phyloP scores from a whole-genome alignment of 1,140 invertebrate genomes.

The Metopolophium dirhodum region DNA sequence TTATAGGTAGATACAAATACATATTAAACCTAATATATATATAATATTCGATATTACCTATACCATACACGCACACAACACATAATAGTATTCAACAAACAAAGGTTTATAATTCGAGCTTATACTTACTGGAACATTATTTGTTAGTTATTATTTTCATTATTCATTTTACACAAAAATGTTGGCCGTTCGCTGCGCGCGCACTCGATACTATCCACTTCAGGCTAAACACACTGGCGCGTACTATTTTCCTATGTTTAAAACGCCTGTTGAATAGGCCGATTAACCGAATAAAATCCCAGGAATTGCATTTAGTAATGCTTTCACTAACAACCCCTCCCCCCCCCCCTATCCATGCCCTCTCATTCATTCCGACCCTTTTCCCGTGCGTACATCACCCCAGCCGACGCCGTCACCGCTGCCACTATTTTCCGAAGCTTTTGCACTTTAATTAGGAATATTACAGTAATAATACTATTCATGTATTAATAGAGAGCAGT shows the following conservation, averaged over 20 bases:
- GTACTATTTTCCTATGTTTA: not conserved
- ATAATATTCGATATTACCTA: not conserved
- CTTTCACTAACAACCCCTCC: not conserved
- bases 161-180: not conserved
- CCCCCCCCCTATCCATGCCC: too few relatives aligned
- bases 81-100: not conserved
- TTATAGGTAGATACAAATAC: too few relatives aligned
- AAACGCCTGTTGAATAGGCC: constrained; percentile 41
- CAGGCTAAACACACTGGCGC: not conserved
- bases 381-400: not conserved
- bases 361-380: not conserved
- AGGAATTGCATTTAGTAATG: not conserved
- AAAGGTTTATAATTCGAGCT: not conserved
- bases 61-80: not conserved
- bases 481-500: not conserved
- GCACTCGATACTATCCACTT: not conserved
- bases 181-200: not conserved
- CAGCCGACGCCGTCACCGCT: too few relatives aligned
- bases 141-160: too few relatives aligned
- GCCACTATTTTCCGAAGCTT: not conserved
- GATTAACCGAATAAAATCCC: constrained; percentile 47
- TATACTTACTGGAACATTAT: not conserved
- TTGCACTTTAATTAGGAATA: constrained; percentile 23
- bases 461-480: not conserved
- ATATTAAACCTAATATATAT: too few relatives aligned